A percentile compares a stretch with the other conserved stretches of the same genome.
phyloP scores from a whole-genome alignment of 2,888 invertebrate genomes.

The Ethmia dodecea region DNA sequence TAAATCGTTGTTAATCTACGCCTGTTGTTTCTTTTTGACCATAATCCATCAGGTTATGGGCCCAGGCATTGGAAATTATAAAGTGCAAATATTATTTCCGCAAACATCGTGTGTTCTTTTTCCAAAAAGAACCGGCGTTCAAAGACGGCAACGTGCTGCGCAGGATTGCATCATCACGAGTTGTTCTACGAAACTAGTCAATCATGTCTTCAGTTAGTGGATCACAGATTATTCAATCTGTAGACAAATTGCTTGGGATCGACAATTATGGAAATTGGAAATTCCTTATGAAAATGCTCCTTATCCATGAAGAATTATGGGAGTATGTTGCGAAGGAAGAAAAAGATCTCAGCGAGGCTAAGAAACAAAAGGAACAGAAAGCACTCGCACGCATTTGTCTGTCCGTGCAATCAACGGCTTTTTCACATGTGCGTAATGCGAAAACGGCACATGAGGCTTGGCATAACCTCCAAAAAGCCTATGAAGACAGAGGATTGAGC shows the following conservation, averaged over 20 bases:
- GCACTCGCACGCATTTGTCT: conserved; percentile 17
- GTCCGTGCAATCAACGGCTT: conserved; percentile 4
- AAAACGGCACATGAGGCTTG: conserved; percentile 12
- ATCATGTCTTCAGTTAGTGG: neutral
- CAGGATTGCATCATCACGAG: neutral
- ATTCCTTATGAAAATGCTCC: conserved; percentile 5
- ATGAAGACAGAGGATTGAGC: conserved; percentile 15
- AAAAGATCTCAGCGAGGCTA: too few species aligned
- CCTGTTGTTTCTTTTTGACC: too few species aligned
- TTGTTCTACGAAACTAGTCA: neutral
- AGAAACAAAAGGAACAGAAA: conserved; percentile 5
- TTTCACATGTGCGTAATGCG: conserved; percentile 12
- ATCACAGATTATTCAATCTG: neutral
- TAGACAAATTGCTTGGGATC: conserved; percentile 1
- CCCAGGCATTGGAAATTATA: neutral
- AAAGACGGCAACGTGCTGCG: too few species aligned
- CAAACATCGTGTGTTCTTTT: neutral
- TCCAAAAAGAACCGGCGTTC: neutral
- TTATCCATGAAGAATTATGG: conserved; percentile 14
- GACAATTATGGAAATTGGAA: conserved; percentile 5
- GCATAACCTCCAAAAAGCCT: conserved; percentile 12
- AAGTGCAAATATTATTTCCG: neutral
- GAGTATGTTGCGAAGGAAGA: conserved; percentile 2
- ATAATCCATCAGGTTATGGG: conserved; percentile 7
- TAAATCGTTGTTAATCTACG: too few species aligned